Evolutionary conservation across 2,888 invertebrate species (phyloP).

Genomic region (Plebejus argus): DNA sequence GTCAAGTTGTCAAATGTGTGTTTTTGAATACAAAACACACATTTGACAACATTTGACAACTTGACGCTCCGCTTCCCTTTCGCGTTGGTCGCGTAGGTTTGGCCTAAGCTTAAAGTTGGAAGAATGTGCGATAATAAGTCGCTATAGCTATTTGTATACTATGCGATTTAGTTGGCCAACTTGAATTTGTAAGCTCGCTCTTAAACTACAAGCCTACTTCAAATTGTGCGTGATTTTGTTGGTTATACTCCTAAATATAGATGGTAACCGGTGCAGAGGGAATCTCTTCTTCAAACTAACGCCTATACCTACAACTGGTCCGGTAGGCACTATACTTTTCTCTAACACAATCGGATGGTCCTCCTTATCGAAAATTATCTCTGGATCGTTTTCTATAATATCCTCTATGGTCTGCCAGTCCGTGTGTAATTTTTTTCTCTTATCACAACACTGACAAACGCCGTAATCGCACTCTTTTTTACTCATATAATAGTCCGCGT

Average conservation of each 20-base stretch:
- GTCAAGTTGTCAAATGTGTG: too few species aligned
- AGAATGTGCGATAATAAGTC: too few species aligned
- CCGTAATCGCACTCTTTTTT: slow-evolving; percentile 73
- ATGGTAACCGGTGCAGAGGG: slow-evolving; percentile 56
- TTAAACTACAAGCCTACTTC: slow-evolving; percentile 42
- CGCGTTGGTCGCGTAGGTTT: too few species aligned
- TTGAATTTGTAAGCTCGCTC: too few species aligned
- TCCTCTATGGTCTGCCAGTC: slow-evolving; percentile 72
- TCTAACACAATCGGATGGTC: slow-evolving; percentile 67
- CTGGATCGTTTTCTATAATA: slow-evolving; percentile 74
- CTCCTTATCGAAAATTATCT: slow-evolving; percentile 72
- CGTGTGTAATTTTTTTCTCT: slow-evolving; percentile 55
- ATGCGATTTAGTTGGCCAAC: too few species aligned
- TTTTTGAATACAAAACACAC: too few species aligned
- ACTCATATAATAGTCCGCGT: slow-evolving; percentile 63
- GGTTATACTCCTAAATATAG: slow-evolving; percentile 56
- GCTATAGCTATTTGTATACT: too few species aligned
- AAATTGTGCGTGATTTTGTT: slow-evolving; percentile 49
- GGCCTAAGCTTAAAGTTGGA: too few species aligned
- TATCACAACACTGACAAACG: slow-evolving; percentile 65
- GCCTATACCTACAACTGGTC: slow-evolving; percentile 38
- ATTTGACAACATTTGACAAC: too few species aligned
- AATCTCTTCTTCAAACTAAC: slow-evolving; percentile 49
- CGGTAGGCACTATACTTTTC: slow-evolving; percentile 46
- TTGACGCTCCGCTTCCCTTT: too few species aligned